Evolutionary conservation across 2,888 invertebrate species (phyloP), one percentile per base, ranked within the genome.

Genomic region (Barypeithes pellucidus): DNA sequence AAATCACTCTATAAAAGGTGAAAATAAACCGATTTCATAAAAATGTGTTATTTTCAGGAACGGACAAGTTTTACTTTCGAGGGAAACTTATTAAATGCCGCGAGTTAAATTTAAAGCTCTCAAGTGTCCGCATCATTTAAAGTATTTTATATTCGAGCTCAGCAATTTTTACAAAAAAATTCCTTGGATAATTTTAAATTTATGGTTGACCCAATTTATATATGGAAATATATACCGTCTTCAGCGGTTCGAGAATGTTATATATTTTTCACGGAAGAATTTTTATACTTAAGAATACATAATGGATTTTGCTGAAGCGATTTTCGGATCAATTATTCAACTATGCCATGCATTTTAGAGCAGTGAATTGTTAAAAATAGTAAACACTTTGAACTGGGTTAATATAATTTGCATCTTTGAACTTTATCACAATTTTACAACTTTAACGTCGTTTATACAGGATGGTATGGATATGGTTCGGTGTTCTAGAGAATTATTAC

Each of bases 41-140:
- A 39, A 39, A 39, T 8, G 0, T 39, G 12, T n/a, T n/a, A 39
- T 39, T 39, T n/a, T 39, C 3, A 39, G 4, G n/a, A 47, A 18
- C 20, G 9, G 20, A 47, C 8, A 20, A 47, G 18, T 16, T 47
- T 47, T 18, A 18, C 22, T 12, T 11, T 50, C 8, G 7, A 3
- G 3, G 29, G 29, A 24, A 52, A n/a, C 29, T 9, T 52, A 29
- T 52, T 52, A 29, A 14, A 29, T 52, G 14, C 8, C 14, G 14
- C 52, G 36, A 57, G 54, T 33, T 14, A 77, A 71, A 77, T 79
- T 80, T 79, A 78, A 79, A 79, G 79, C 78, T 76, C 79, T 78
- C 76, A 73, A 79, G 79, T 79, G 79, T 79, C 79, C 79, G 76
- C 79, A 79, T 77, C 80, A 79, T 80, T 80, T 81, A 81, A 77